Base-by-base conservation (phyloP, 2,113 vertebrate species). In the Polyodon spathula region DNA sequence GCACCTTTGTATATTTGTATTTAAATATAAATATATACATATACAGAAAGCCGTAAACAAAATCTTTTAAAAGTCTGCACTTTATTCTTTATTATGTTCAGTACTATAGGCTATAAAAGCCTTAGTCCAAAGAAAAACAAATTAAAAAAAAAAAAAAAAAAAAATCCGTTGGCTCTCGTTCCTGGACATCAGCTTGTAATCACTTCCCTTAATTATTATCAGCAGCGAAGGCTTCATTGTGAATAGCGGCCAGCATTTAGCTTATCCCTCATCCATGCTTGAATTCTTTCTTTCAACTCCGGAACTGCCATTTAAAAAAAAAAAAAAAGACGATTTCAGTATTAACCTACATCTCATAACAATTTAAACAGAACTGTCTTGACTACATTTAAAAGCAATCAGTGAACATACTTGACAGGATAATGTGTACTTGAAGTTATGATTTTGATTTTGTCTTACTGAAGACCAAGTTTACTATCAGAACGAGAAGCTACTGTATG, bases 251-350 rank as follows among this genome's bases (percentile, higher is more conserved):
- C 91, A 1, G 84, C 79, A 38, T 92, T 86, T 69, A 89, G 96
- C 73, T 99, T 99, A 80, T 92, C 92, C 76, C 89, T 86, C 95
- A 98, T 99, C 96, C 96, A 99, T 39, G 90, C 78, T 1, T 97
- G 91, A 72, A 99, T 99, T 70, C 92, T 90, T 67, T 95, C 94
- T 75, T 95, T 98, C 64, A 99, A 83, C 71, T 95, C 94, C 70
- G 96, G 94, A 80, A 97, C 96, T 99, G 72, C 8, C 15, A 54
- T 6, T 2, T 1, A 16, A 27, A 51, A 50, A 14, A 56, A 60
- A 4, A 54, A 52, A 40, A 54, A 4, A 38, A 55, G 39, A 48
- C 44, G 4, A 59, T 12, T n/a, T n/a, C n/a, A n/a, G n/a, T n/a
- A n/a, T n/a, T n/a, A n/a, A n/a, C n/a, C n/a, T n/a, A n/a, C n/a